Percentiles rank a stretch among this genome's conserved stretches.
These are phyloP conservation scores for Corythornis vintsioides DNA, from an alignment of 2,113 vertebrate species.

Conservation along the genomic window DNA sequence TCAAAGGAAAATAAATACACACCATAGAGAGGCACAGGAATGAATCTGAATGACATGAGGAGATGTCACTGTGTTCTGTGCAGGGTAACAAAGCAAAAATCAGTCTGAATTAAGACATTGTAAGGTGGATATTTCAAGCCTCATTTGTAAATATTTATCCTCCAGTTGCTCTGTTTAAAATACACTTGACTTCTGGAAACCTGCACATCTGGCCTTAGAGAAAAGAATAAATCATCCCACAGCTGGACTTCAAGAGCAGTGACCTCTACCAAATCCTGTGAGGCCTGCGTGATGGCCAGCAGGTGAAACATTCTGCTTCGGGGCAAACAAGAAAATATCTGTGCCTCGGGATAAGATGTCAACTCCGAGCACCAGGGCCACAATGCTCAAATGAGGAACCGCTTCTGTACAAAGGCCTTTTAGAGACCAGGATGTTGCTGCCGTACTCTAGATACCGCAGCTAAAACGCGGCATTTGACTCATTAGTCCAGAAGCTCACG, in stretches of 20 bases:
- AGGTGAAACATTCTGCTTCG: fast-evolving
- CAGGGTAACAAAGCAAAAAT: neutral
- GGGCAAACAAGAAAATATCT: neutral
- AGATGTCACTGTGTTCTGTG: neutral
- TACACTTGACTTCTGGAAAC: neutral
- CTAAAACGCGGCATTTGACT: neutral
- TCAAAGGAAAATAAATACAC: neutral
- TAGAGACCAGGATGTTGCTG: fast-evolving
- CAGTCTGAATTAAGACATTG: fast-evolving
- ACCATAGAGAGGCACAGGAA: fast-evolving
- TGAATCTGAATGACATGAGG: neutral
- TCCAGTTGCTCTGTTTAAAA: neutral
- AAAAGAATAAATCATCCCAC: neutral
- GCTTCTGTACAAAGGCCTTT: no score
- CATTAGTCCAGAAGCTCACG: fast-evolving
- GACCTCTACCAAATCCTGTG: fast-evolving
- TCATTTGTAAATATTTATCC: neutral
- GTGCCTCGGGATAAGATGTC: neutral
- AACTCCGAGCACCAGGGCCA: fast-evolving
- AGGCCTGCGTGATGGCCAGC: fast-evolving
- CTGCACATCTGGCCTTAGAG: neutral
- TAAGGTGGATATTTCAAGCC: neutral
- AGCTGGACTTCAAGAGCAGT: fast-evolving
- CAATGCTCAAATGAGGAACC: fast-evolving
- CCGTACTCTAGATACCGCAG: fast-evolving